Base-by-base conservation (phyloP, 2,113 vertebrate species). In the Lophochroa leadbeateri region DNA sequence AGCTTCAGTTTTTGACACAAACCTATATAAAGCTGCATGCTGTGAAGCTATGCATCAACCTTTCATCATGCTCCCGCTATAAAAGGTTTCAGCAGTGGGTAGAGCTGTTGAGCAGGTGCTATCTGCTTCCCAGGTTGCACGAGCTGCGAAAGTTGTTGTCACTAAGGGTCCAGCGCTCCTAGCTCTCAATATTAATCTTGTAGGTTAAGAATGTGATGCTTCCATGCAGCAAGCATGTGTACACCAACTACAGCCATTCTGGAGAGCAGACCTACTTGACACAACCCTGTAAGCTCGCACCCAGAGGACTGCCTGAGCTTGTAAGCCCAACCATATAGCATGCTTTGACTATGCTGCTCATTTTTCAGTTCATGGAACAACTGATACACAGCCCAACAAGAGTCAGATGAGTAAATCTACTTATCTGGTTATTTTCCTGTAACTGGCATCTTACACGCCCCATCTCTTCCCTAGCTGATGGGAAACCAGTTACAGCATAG, bases 81-180 rank as follows among this genome's bases (percentile, higher is more conserved):
- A 79, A 83, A 79, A 88, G 52, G 17, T 33, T 91, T 53, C 33
- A 93, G 82, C 85, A 50, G 82, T 2, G 43, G 27, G 43, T 39
- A 93, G 63, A 90, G 58, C 63, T 83, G 53, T 5, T 64, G 39
- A 93, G 72, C 84, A 94, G 85, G 92, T 58, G 44, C 61, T 41
- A 24, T 67, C 72, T 83, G 60, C 24, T 82, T 57, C 67, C 76
- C 35, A 53, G 44, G 39, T 33, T 43, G 41, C 76, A 68, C 0
- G 1, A 60, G 52, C 64, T 86, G 69, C 76, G 78, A 60, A 86
- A 79, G 55, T 60, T 82, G 13, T 14, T 67, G 35, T 33, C 78
- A 20, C n/a, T 17, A 37, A 67, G 52, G 52, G 43, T n/a, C 49
- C 6, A 10, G 20, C 13, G 11, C 27, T 44, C 29, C 7, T 1